Evolutionary conservation across 2,797 vertebrate species (phyloP).

Genomic region (Erpetoichthys calabaricus): DNA sequence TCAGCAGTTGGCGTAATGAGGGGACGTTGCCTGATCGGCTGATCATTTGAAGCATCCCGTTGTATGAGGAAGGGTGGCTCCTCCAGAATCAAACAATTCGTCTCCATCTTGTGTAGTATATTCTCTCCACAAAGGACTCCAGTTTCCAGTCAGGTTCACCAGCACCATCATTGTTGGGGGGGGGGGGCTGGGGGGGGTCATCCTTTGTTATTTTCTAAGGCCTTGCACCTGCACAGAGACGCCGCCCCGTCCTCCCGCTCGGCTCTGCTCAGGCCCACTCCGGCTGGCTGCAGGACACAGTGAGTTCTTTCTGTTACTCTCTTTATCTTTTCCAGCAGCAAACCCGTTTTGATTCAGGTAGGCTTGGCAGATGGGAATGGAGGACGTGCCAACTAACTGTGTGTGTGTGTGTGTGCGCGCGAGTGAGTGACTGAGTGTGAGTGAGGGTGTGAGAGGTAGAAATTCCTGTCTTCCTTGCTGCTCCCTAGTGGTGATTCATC

Average conservation of each 20-base stretch:
- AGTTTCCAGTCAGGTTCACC: background rate
- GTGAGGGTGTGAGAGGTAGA: background rate
- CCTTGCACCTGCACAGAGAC: slow-evolving; percentile 25
- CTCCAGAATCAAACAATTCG: background rate
- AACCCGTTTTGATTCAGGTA: slow-evolving; percentile 28
- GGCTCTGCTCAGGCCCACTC: slow-evolving; percentile 25
- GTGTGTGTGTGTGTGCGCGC: slow-evolving; percentile 8
- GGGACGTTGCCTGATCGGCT: no score
- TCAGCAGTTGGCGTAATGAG: no score
- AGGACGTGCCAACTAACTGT: slow-evolving; percentile 31
- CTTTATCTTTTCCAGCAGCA: slow-evolving; percentile 20
- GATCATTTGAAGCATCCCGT: no score
- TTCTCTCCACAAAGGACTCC: background rate
- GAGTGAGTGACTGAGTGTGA: slow-evolving; percentile 17
- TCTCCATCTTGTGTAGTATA: background rate
- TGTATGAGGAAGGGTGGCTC: no score
- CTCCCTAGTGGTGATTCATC: background rate
- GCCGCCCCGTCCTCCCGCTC: slow-evolving; percentile 20
- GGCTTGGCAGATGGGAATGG: slow-evolving; percentile 15
- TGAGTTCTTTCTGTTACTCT: slow-evolving; percentile 38
- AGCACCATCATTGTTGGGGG: slow-evolving; percentile 15
- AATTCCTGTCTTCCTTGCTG: slow-evolving; percentile 25
- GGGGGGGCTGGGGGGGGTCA: slow-evolving; percentile 24
- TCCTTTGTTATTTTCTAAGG: slow-evolving; percentile 24
- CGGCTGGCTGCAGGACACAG: slow-evolving; percentile 16